A percentile compares a stretch with the other conserved stretches of the same genome.
Conservation (phyloP, 2,888 invertebrate species). For the Lobophora halterata region DNA sequence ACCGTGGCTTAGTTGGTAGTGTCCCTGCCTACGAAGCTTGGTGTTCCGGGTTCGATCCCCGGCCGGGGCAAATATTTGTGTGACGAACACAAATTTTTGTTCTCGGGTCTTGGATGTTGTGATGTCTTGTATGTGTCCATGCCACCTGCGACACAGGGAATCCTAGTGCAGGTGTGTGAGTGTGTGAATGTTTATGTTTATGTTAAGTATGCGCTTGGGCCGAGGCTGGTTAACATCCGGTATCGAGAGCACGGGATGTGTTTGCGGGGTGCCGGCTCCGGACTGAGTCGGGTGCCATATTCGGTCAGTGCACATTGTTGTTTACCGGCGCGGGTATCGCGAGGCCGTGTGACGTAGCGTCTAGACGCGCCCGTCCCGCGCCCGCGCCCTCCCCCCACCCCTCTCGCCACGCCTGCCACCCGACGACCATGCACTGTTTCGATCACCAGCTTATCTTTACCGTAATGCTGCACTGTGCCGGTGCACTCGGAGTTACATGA, state of each 20-base stretch:
- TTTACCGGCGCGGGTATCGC: conserved; percentile 81
- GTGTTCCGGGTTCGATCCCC: no score
- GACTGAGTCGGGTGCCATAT: conserved; percentile 70
- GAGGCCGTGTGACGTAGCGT: conserved; percentile 83
- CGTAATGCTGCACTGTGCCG: conserved; percentile 67
- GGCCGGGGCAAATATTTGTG: no score
- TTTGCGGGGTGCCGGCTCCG: conserved; percentile 48
- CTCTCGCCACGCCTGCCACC: conserved; percentile 38
- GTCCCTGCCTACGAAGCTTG: no score
- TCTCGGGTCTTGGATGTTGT: no score
- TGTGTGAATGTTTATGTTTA: background rate
- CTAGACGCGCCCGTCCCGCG: conserved; percentile 69
- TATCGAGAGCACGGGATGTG: conserved; percentile 30
- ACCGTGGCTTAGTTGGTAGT: no score
- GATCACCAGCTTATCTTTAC: conserved; percentile 77
- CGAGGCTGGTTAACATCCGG: conserved; percentile 13
- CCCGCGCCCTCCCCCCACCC: conserved; percentile 34
- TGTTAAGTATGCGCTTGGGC: background rate
- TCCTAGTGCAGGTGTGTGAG: no score
- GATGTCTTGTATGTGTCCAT: no score
- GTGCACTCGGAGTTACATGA: conserved; percentile 44
- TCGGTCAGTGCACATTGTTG: conserved; percentile 80
- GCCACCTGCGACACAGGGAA: no score
- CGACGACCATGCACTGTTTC: conserved; percentile 68
- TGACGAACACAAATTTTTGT: no score